phyloP scores from a whole-genome alignment of 2,113 vertebrate species.

The Pangasianodon hypophthalmus region DNA sequence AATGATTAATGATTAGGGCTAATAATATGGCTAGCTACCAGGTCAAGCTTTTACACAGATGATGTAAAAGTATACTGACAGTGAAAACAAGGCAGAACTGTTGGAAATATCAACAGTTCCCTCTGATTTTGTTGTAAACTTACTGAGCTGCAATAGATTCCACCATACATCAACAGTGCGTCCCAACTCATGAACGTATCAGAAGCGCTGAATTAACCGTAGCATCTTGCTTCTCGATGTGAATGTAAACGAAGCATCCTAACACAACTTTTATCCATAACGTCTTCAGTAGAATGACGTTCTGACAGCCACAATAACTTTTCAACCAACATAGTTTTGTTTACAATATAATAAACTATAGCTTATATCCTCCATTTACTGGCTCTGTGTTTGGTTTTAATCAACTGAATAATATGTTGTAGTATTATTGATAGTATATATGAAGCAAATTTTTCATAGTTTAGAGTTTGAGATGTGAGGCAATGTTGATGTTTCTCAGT shows the following conservation, averaged over 20 bases:
- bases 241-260: neutral
- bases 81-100: neutral
- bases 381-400: neutral
- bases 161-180: neutral
- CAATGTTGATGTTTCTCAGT: neutral
- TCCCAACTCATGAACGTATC: neutral
- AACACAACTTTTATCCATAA: neutral
- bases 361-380: neutral
- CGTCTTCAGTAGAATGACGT: neutral
- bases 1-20: neutral
- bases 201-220: neutral
- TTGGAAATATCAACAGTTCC: neutral
- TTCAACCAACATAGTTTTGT: neutral
- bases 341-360: neutral
- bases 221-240: neutral
- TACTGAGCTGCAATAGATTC: neutral
- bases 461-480: neutral
- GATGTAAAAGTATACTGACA: neutral
- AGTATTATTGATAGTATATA: no score
- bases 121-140: neutral
- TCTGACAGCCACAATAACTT: neutral
- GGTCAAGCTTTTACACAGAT: neutral
- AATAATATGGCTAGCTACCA: neutral
- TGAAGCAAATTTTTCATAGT: no score
- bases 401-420: neutral